Conservation (phyloP, 2,113 vertebrate genomes). For the Dendropsophus ebraccatus region DNA sequence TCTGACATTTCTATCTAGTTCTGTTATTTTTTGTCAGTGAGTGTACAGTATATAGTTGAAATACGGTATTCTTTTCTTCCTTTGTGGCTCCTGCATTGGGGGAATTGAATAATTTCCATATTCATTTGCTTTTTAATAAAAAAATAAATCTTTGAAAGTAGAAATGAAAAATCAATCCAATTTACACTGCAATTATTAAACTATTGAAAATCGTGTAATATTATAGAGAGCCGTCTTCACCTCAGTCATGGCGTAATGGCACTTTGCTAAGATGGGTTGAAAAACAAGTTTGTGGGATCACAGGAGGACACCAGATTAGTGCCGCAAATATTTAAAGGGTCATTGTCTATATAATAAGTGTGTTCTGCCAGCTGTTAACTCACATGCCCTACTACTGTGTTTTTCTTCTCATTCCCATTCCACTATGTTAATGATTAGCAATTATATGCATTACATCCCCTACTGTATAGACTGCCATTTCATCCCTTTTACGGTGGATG, state of each 20-base stretch:
- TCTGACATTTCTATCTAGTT: too few relatives aligned
- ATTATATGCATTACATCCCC: neutral
- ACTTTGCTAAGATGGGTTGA: neutral
- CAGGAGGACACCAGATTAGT: constrained; percentile 42
- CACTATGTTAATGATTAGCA: constrained; percentile 34
- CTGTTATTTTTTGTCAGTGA: too few relatives aligned
- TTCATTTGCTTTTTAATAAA: too few relatives aligned
- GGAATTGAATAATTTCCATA: too few relatives aligned
- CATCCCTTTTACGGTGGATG: neutral
- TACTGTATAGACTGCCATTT: neutral
- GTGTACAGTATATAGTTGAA: too few relatives aligned
- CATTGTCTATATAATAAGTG: constrained; percentile 36
- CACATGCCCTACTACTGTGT: neutral
- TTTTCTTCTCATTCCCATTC: neutral
- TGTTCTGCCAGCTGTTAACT: constrained; percentile 6
- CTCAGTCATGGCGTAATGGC: neutral
- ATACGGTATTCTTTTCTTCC: too few relatives aligned
- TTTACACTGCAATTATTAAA: too few relatives aligned
- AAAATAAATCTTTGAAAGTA: too few relatives aligned
- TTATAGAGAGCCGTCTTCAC: neutral
- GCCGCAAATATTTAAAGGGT: constrained; percentile 43
- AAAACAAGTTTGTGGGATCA: constrained; percentile 39
- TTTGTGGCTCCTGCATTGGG: too few relatives aligned
- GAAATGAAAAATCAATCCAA: too few relatives aligned
- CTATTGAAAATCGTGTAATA: neutral